phyloP scores from a whole-genome alignment of 2,113 vertebrate species.

The Periophthalmodon schlosseri region DNA sequence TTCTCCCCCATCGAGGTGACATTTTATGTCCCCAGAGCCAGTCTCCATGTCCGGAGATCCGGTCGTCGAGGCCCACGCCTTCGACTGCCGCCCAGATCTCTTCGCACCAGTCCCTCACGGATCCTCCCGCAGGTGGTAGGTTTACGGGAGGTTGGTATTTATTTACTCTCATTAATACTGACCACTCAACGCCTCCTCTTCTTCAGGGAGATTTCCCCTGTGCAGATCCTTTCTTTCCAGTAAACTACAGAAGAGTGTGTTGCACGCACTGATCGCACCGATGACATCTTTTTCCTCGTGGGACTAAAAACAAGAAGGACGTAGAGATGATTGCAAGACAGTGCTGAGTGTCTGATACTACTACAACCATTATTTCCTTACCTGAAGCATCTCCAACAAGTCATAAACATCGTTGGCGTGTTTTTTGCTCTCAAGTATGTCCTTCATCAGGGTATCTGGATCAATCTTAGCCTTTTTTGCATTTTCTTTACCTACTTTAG shows the following conservation, averaged over 20 bases:
- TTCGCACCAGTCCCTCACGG: no score
- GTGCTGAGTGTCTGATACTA: not conserved
- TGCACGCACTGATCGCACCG: slow-evolving; percentile 71
- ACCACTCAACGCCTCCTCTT: slow-evolving; percentile 73
- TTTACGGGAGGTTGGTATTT: no score
- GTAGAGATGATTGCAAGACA: not conserved
- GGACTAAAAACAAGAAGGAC: slow-evolving; percentile 68
- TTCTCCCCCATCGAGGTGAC: no score
- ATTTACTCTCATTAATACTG: not conserved
- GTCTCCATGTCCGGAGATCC: no score
- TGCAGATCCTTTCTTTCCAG: slow-evolving; percentile 82
- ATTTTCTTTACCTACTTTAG: slow-evolving; percentile 9
- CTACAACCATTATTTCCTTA: slow-evolving; percentile 12
- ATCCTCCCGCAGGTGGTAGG: no score
- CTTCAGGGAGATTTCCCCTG: slow-evolving; percentile 80
- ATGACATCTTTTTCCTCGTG: slow-evolving; percentile 75
- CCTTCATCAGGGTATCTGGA: slow-evolving; percentile 53
- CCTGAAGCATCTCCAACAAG: slow-evolving; percentile 79
- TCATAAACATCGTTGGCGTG: slow-evolving; percentile 88
- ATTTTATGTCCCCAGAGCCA: no score
- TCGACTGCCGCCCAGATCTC: no score
- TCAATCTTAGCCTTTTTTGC: slow-evolving; percentile 55
- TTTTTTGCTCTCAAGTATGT: slow-evolving; percentile 75
- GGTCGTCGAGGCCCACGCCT: no score
- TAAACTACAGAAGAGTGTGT: slow-evolving; percentile 82